These are phyloP conservation scores for Oedothorax gibbosus DNA, from an alignment of 1,140 invertebrate species.

Conservation along the genomic window DNA sequence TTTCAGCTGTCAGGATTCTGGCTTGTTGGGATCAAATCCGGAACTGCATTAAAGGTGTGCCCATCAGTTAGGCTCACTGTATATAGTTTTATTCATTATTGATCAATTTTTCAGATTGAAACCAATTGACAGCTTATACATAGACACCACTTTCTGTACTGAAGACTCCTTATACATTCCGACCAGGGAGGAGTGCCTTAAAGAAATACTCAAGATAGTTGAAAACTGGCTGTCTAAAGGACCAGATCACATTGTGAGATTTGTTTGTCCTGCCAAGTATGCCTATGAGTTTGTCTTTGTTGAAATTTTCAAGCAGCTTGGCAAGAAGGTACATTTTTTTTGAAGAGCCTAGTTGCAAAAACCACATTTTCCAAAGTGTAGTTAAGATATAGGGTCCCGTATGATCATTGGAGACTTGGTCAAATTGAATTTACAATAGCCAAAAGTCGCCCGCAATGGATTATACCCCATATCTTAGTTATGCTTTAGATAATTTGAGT, in stretches of 20 bases:
- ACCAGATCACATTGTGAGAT: constrained; percentile 64
- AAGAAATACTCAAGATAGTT: constrained; percentile 64
- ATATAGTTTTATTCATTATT: background rate
- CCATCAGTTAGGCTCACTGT: no score
- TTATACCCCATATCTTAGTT: no score
- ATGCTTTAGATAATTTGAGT: background rate
- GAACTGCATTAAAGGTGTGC: no score
- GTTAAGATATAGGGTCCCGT: no score
- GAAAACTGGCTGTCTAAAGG: constrained; percentile 64
- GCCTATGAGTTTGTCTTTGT: constrained; percentile 68
- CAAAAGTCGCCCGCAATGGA: no score
- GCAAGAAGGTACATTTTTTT: constrained; percentile 63
- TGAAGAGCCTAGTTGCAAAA: background rate
- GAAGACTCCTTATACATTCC: constrained; percentile 66
- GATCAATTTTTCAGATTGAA: constrained; percentile 64
- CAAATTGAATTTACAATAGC: no score
- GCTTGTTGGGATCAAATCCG: no score
- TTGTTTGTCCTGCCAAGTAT: constrained; percentile 65
- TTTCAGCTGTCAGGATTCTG: no score
- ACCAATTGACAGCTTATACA: constrained; percentile 66
- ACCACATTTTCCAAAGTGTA: no score
- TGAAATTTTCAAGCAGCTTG: constrained; percentile 63
- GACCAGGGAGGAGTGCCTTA: constrained; percentile 65
- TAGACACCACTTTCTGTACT: constrained; percentile 70
- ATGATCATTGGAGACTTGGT: no score